Evolutionary conservation across 2,888 invertebrate species (phyloP), one percentile per base, ranked within the genome.

Genomic region (Callyntrura sp.): DNA sequence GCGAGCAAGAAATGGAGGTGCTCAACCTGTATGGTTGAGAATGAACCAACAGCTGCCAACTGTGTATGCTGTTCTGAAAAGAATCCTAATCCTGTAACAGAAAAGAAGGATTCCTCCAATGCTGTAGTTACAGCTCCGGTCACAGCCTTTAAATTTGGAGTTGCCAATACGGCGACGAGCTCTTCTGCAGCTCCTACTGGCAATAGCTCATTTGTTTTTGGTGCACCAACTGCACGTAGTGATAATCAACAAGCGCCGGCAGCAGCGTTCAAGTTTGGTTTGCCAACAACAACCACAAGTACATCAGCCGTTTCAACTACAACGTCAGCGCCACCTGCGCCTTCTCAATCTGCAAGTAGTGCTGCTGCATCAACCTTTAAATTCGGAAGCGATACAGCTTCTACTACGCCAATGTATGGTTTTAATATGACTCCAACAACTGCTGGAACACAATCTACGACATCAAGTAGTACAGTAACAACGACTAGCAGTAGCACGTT

Each of bases 41-140:
- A 91, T 81, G 84, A 90, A 11, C 35, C 76, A 20, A 14, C 17
- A 20, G 87, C 48, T 14, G 25, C 73, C 9, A 70, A 51, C 1
- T 91, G 91, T 65, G 91, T 91, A 0, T 90, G 90, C 25, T 91
- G 91, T 68, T 65, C 90, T 14, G 91, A 91, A 76, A 86, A 86
- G 55, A 91, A 91, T 85, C 91, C 91, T 0, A 90, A 89, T 70
- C 73, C 83, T 1, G 70, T 57, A 6, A 20, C n/a, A 8, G 79
- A 51, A 9, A 57, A 76, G 9, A 79, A 85, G 8, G 43, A 78
- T 43, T 45, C 65, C 11, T 11, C 35, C 17, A 8, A 45, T 17
- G 43, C 85, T 23, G 76, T 35, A 17, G 73, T 55, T 51, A 35
- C 25, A 62, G 25, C 62, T 62, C 20, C 85, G 14, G 48, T 68